Evolutionary conservation across 2,888 invertebrate genomes (phyloP).

Genomic region (Rhingia campestris): DNA sequence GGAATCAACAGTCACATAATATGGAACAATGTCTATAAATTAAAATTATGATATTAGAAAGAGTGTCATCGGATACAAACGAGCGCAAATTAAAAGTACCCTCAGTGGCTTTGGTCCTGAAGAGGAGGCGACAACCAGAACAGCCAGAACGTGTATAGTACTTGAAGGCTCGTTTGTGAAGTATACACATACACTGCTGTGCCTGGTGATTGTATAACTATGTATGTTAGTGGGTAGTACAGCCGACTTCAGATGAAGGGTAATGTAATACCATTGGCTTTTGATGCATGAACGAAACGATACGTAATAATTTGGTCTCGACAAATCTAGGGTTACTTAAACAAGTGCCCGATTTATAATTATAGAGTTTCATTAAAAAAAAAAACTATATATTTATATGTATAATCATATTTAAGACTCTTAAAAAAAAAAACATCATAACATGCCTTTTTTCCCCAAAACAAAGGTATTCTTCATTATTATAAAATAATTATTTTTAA

Average conservation of each 20-base stretch:
- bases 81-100: constrained; percentile 74
- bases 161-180: constrained; percentile 13
- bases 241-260: constrained; percentile 6
- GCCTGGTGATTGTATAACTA: constrained; percentile 24
- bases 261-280: constrained; percentile 45
- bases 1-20: constrained; percentile 67
- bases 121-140: constrained; percentile 36
- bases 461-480: no score
- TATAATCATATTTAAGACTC: no score
- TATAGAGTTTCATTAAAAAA: neutral
- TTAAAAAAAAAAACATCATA: no score
- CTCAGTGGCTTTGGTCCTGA: constrained; percentile 48
- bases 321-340: neutral
- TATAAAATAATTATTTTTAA: no score
- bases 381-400: no score
- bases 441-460: no score
- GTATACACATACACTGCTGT: neutral
- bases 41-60: constrained; percentile 75
- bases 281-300: constrained; percentile 19
- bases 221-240: neutral
- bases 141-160: neutral
- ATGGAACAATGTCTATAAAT: constrained; percentile 74
- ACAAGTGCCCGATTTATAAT: neutral
- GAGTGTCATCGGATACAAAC: constrained; percentile 75
- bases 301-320: constrained; percentile 3